phyloP scores from a whole-genome alignment of 2,888 invertebrate species.

The Stenichneumon culpator region DNA sequence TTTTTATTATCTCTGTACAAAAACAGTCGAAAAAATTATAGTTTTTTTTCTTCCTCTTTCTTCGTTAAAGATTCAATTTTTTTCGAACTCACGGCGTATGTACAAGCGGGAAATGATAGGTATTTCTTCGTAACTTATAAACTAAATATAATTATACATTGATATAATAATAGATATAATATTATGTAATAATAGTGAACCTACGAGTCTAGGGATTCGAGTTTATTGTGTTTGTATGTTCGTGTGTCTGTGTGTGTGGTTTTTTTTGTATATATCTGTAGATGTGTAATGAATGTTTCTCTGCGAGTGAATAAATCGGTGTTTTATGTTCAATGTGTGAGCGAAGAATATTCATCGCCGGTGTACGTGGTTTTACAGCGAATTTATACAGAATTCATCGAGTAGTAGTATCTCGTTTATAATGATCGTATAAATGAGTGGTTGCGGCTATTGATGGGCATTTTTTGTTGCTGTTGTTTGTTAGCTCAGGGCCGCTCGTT shows the following conservation, averaged over 20 bases:
- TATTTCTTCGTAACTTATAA: conserved; percentile 79
- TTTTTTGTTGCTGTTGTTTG: conserved; percentile 52
- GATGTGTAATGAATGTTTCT: conserved; percentile 45
- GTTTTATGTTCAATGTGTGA: conserved; percentile 19
- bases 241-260: conserved; percentile 50
- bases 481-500: conserved; percentile 47
- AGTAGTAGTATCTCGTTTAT: conserved; percentile 68
- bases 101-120: conserved; percentile 83
- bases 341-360: conserved; percentile 5
- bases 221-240: conserved; percentile 71
- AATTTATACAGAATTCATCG: conserved; percentile 72
- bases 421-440: conserved; percentile 67
- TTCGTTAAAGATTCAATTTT: conserved; percentile 83
- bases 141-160: conserved; percentile 85
- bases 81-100: conserved; percentile 84
- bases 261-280: conserved; percentile 35
- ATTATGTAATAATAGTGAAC: conserved; percentile 79
- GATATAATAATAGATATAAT: conserved; percentile 73
- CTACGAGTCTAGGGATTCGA: conserved; percentile 82
- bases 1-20: conserved; percentile 85
- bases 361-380: conserved; percentile 55
- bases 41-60: conserved; percentile 72
- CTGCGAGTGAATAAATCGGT: conserved; percentile 21
- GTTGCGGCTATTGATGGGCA: conserved; percentile 64
- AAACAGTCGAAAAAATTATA: conserved; percentile 85